These are phyloP conservation scores for Melanargia galathea DNA, from an alignment of 2,888 invertebrate species.

Conservation along the genomic window DNA sequence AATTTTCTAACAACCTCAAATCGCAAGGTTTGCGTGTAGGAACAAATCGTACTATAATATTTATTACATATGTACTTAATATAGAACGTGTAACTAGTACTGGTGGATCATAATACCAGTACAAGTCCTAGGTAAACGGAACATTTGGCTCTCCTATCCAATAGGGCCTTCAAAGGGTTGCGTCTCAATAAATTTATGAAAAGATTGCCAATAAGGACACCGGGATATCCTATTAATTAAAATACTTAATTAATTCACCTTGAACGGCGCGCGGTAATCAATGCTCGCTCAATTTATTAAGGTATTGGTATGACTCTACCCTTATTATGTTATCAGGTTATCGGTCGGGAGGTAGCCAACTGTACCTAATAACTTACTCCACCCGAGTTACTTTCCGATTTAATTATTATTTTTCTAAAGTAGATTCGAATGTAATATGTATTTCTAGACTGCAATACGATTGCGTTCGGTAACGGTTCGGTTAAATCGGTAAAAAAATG, in stretches of 20 bases:
- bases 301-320: slow-evolving; percentile 60
- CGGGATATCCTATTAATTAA: slow-evolving; percentile 81
- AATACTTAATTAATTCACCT: slow-evolving; percentile 83
- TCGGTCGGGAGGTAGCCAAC: too few species aligned
- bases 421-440: too few species aligned
- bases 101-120: too few species aligned
- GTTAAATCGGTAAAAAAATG: too few species aligned
- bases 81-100: too few species aligned
- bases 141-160: slow-evolving; percentile 30
- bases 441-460: too few species aligned
- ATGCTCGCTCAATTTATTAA: slow-evolving; percentile 80
- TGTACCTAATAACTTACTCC: background rate
- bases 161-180: slow-evolving; percentile 67
- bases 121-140: background rate
- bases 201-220: slow-evolving; percentile 81
- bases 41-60: too few species aligned
- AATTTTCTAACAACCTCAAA: background rate
- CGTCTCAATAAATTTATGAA: slow-evolving; percentile 82
- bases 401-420: too few species aligned
- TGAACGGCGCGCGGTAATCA: slow-evolving; percentile 76
- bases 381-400: background rate
- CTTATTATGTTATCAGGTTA: slow-evolving; percentile 42
- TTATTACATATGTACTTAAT: too few species aligned
- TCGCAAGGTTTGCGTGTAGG: background rate
- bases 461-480: too few species aligned